A percentile compares a stretch with the other conserved stretches of the same genome.
Evolutionary conservation across 2,113 vertebrate species (phyloP).

Genomic region (Eolophus roseicapilla): DNA sequence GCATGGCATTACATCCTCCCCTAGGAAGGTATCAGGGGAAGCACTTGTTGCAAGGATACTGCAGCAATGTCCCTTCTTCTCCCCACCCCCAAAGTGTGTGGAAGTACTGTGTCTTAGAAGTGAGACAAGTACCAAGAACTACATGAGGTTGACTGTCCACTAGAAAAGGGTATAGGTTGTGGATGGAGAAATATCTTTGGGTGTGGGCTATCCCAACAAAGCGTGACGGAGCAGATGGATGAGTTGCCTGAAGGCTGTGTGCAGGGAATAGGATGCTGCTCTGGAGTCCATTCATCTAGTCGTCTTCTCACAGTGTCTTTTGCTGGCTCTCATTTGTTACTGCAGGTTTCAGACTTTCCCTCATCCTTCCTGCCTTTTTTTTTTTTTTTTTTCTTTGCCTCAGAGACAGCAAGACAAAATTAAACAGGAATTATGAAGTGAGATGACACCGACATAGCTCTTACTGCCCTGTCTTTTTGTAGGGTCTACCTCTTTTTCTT

Average conservation of each 20-base stretch:
- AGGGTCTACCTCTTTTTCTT: not conserved
- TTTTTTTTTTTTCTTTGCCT: not conserved
- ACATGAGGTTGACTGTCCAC: not conserved
- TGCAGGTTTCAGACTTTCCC: not conserved
- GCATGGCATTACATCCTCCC: not conserved
- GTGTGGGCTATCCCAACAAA: not conserved
- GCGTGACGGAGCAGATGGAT: not conserved
- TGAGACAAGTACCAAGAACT: not conserved
- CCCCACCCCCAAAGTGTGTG: not conserved
- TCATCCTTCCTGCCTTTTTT: not conserved
- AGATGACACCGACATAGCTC: accelerated
- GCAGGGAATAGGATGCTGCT: not conserved
- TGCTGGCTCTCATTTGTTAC: not conserved
- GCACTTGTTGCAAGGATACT: not conserved
- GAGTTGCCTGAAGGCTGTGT: not conserved
- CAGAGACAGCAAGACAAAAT: not conserved
- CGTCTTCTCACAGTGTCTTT: not conserved
- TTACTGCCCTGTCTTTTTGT: not conserved
- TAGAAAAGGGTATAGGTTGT: not conserved
- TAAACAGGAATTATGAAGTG: not conserved
- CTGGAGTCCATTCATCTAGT: not conserved
- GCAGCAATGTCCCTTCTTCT: not conserved
- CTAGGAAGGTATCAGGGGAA: not conserved
- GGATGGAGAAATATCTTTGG: not conserved
- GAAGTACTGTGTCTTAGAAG: not conserved